A percentile compares a stretch with the other conserved stretches of the same genome.
Evolutionary conservation across 2,888 invertebrate species (phyloP).

Genomic region (Aplocera efformata): DNA sequence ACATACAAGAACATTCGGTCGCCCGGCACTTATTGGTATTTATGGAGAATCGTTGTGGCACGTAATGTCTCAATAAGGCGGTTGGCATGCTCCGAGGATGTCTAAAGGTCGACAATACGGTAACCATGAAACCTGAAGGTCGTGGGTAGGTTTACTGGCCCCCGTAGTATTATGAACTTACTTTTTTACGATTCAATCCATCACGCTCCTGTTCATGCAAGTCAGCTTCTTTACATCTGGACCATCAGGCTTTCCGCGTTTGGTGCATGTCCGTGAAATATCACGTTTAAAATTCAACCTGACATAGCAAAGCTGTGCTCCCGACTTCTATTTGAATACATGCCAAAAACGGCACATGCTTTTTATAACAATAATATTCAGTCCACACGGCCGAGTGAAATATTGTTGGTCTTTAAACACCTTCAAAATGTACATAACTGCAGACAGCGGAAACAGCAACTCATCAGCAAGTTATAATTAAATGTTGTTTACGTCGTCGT

Average conservation of each 20-base stretch:
- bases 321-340: conserved; percentile 51
- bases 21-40: conserved; percentile 29
- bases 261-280: background rate
- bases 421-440: conserved; percentile 18
- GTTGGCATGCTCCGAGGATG: conserved; percentile 16
- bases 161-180: no score
- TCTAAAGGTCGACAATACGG: conserved; percentile 23
- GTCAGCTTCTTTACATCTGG: no score
- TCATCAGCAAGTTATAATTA: conserved; percentile 42
- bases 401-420: conserved; percentile 31
- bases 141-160: background rate
- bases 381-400: conserved; percentile 30
- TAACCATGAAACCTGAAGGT: conserved; percentile 26
- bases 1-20: conserved; percentile 24
- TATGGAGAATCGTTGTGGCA: conserved; percentile 26
- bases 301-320: conserved; percentile 13
- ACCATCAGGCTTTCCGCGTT: no score
- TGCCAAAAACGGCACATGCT: conserved; percentile 60
- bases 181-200: no score
- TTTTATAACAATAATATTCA: conserved; percentile 40
- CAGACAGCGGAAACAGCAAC: conserved; percentile 27
- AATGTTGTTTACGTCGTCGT: conserved; percentile 44
- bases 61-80: conserved; percentile 31
- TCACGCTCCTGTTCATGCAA: no score
- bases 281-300: conserved; percentile 1